These are phyloP conservation scores for Macquaria australasica DNA, from an alignment of 2,113 vertebrate species.

Conservation along the genomic window DNA sequence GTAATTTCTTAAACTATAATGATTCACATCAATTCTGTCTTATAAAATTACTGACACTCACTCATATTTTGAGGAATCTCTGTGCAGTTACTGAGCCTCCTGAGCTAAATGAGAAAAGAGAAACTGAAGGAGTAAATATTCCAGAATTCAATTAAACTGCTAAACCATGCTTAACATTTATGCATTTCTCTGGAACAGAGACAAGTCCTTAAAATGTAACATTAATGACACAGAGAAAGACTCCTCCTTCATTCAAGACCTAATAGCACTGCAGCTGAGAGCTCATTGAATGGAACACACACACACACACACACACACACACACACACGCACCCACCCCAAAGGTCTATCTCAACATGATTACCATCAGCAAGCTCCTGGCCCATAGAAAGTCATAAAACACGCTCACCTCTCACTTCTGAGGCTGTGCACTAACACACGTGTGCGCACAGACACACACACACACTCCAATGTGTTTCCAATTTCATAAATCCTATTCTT, in stretches of 20 bases:
- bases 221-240: slow-evolving; percentile 26
- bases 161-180: background rate
- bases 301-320: slow-evolving; percentile 14
- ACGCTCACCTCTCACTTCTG: too few relatives aligned
- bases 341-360: too few relatives aligned
- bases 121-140: background rate
- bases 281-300: slow-evolving; percentile 48
- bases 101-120: background rate
- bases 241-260: slow-evolving; percentile 32
- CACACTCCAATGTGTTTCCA: background rate
- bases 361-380: too few relatives aligned
- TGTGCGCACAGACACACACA: too few relatives aligned
- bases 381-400: too few relatives aligned
- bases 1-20: background rate
- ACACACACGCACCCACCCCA: background rate
- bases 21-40: background rate
- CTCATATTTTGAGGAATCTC: background rate
- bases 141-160: background rate
- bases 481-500: slow-evolving; percentile 48
- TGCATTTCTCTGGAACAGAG: background rate
- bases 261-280: slow-evolving; percentile 51
- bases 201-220: slow-evolving; percentile 6
- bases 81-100: background rate
- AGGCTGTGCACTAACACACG: too few relatives aligned
- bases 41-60: background rate